Base-by-base conservation (phyloP, 2,797 vertebrate genomes). In the Salarias fasciatus region DNA sequence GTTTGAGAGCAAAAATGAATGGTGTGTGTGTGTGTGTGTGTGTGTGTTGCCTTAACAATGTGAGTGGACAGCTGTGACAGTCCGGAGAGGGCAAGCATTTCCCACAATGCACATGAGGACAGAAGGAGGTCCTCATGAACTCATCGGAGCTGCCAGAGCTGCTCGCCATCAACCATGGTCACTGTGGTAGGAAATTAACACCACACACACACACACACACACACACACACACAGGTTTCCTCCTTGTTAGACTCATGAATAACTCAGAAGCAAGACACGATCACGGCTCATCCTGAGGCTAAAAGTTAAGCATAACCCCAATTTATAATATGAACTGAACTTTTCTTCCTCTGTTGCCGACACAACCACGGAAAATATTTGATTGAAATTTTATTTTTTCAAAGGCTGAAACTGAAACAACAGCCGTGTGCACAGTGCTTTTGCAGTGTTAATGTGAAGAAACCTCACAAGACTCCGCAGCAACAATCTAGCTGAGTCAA, bases 61-160 rank as follows among this genome's bases (percentile, higher is more conserved):
- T 52, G 69, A 89, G 72, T 53, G 61, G 86, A 86, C 85, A 87
- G 84, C 86, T 78, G 81, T 67, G 89, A 83, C 72, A 73, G 79
- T 83, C 71, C 77, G 86, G 64, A 73, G 77, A 84, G 77, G 24
- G 18, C 72, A 51, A 78, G 68, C 77, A 53, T 80, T 83, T 77
- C 72, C 81, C 77, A 77, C 79, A 72, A 77, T 77, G 69, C 73
- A 75, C 80, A 85, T 55, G 76, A 81, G 73, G 82, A 83, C 83
- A 80, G 79, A 80, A 74, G 79, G 70, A 63, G 79, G 71, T 72
- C 59, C 77, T 88, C 77, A 83, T 88, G 74, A 83, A 85, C 60
- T 85, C 85, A 85, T 78, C 65, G 45, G 35, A 66, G 60, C 84
- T 86, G 87, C 82, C 86, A 86, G 36, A 73, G 81, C 53, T 48